Percentiles rank a stretch among this genome's conserved stretches.
phyloP scores from a whole-genome alignment of 35 echinoderm and acorn worm genomes.

The Antedon bifida region DNA sequence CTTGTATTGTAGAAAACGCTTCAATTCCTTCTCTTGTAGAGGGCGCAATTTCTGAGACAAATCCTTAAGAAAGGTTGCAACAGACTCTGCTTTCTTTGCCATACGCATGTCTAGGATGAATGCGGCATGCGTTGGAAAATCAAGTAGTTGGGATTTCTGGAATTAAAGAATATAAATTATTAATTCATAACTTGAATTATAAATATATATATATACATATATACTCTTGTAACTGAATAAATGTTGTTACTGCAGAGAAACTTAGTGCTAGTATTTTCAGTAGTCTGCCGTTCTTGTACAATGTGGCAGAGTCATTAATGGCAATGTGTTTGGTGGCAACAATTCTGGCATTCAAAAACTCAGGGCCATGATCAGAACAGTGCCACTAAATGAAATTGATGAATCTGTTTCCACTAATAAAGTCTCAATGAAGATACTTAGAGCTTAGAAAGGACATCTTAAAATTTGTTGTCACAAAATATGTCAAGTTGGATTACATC shows the following conservation, averaged over 20 bases:
- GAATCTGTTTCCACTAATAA: too few species aligned
- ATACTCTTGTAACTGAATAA: neutral
- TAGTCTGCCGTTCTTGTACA: too few species aligned
- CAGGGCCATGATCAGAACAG: too few species aligned
- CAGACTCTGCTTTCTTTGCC: conserved; percentile 64
- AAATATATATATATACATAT: neutral
- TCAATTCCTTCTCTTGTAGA: conserved; percentile 49
- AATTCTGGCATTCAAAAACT: too few species aligned
- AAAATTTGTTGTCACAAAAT: too few species aligned
- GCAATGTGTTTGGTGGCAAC: too few species aligned
- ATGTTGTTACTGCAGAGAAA: neutral
- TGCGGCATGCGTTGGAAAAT: conserved; percentile 72
- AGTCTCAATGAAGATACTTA: too few species aligned
- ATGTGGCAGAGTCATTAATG: too few species aligned
- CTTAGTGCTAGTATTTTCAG: neutral
- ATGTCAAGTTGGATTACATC: too few species aligned
- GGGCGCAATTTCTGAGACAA: conserved; percentile 49
- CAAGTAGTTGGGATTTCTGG: conserved; percentile 51
- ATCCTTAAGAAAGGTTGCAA: conserved; percentile 47
- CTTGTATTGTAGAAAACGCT: conserved; percentile 70
- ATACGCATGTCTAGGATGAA: conserved; percentile 85
- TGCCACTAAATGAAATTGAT: too few species aligned
- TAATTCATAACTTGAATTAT: neutral
- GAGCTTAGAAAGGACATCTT: too few species aligned
- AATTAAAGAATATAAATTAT: neutral